Base-by-base conservation (phyloP, 1,140 invertebrate species). In the Lucilia cuprina region DNA sequence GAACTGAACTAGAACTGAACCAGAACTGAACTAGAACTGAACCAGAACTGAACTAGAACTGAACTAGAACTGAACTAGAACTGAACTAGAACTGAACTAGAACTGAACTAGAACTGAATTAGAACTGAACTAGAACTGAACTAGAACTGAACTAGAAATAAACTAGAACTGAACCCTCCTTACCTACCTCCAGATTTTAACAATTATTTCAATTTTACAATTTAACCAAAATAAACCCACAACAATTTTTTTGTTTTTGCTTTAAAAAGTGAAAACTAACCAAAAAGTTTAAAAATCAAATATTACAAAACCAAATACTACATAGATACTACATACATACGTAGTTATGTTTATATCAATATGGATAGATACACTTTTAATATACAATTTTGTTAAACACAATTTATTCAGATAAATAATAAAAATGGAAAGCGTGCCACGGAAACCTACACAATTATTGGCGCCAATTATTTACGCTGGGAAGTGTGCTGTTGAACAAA, bases 391-490 rank as follows among this genome's bases (percentile, higher is more conserved):
- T 70, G 65, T 70, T 70, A 25, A 21, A 70, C n/a, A 19, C n/a
- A 19, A 70, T 70, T 21, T 25, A 25, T 25, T 4, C n/a, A 70
- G 19, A 70, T 70, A 21, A 70, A 78, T 30, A 30, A 30, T 78
- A 35, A n/a, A 78, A 78, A 78, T 35, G 75, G 75, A 41, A 78
- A 78, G 75, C 75, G 75, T 78, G 75, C 75, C 75, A 78, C 75
- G 35, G 75, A 78, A 78, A 78, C 75, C 75, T 47, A 78, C 75
- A 47, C 75, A 78, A 47, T 78, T 78, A 78, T 78, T 78, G 75
- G 75, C 75, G 75, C 75, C 75, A 78, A 78, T 78, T 78, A 78
- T 41, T 78, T 47, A 47, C 34, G 34, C 5, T 35, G 41, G 13
- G 75, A 41, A 19, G 75, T 47, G n/a, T 34, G 25, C 25, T 30